Conservation (phyloP, 2,113 vertebrate species). For the Antechinus flavipes region DNA sequence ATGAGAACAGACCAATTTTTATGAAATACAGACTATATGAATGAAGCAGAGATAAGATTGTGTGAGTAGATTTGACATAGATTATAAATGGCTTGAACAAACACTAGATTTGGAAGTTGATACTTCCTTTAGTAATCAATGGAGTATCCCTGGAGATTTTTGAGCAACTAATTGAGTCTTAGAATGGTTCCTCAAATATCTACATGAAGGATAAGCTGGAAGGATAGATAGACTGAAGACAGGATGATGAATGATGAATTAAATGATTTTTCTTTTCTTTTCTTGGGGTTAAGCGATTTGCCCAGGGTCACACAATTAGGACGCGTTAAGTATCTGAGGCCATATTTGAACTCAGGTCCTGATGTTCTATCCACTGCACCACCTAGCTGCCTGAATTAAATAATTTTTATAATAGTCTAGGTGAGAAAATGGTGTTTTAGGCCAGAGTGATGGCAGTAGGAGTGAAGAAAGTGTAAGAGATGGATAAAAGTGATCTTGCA, state of each 20-base stretch:
- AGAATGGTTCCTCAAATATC: not conserved
- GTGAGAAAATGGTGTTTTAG: not conserved
- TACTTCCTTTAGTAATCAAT: not conserved
- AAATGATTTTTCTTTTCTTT: not conserved
- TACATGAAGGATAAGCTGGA: not conserved
- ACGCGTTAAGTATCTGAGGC: too few relatives aligned
- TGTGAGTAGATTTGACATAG: not conserved
- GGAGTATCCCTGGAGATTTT: not conserved
- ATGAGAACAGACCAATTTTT: not conserved
- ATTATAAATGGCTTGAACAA: not conserved
- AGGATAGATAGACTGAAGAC: not conserved
- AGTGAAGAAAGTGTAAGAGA: not conserved
- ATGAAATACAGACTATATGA: not conserved
- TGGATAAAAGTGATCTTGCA: not conserved
- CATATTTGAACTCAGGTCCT: too few relatives aligned
- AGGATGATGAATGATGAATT: not conserved
- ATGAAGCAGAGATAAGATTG: not conserved
- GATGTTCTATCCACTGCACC: too few relatives aligned
- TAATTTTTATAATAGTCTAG: not conserved
- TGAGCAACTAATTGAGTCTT: not conserved
- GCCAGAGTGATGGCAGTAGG: not conserved
- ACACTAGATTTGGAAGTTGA: not conserved
- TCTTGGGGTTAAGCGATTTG: too few relatives aligned
- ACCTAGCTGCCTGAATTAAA: not conserved
- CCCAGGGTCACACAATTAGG: too few relatives aligned